Evolutionary conservation across 2,888 invertebrate genomes (phyloP).

Genomic region (Leptarthrus brevirostris): DNA sequence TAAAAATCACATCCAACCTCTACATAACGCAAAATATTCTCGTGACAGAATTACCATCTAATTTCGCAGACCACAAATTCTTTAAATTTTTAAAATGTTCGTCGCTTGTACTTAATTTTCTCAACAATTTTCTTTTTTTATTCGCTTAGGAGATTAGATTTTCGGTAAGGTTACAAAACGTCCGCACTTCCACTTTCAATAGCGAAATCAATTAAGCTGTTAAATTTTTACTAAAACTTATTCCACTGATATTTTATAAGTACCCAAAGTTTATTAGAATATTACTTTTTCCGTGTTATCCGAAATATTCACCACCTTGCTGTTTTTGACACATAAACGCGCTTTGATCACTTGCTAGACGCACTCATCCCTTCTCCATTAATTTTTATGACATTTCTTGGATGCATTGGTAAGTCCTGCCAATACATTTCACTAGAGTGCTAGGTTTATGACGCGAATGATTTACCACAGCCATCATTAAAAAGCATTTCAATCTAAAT

Average conservation of each 20-base stretch:
- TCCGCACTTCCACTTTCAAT: neutral
- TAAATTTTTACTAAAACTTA: too few relatives aligned
- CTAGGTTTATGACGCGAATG: too few relatives aligned
- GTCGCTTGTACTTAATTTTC: neutral
- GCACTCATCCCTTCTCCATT: slow-evolving; percentile 25
- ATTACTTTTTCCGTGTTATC: neutral
- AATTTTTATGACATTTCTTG: slow-evolving; percentile 28
- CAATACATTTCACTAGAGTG: neutral
- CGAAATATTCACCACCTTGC: slow-evolving; percentile 35
- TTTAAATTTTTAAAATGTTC: slow-evolving; percentile 1
- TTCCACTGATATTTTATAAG: neutral
- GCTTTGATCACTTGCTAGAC: slow-evolving; percentile 42
- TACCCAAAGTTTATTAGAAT: slow-evolving; percentile 14
- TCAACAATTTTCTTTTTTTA: neutral
- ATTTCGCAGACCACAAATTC: slow-evolving; percentile 12
- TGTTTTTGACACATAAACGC: slow-evolving; percentile 51
- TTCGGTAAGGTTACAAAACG: neutral
- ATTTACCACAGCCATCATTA: too few relatives aligned
- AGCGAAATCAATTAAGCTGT: too few relatives aligned
- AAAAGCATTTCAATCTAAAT: too few relatives aligned
- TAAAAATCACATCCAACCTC: neutral
- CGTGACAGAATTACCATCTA: neutral
- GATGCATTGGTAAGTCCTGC: slow-evolving; percentile 1
- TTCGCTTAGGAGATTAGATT: slow-evolving; percentile 11
- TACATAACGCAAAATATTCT: too few relatives aligned